Base-by-base conservation (phyloP, 1,140 invertebrate genomes). In the Himalopsyche phryganea region DNA sequence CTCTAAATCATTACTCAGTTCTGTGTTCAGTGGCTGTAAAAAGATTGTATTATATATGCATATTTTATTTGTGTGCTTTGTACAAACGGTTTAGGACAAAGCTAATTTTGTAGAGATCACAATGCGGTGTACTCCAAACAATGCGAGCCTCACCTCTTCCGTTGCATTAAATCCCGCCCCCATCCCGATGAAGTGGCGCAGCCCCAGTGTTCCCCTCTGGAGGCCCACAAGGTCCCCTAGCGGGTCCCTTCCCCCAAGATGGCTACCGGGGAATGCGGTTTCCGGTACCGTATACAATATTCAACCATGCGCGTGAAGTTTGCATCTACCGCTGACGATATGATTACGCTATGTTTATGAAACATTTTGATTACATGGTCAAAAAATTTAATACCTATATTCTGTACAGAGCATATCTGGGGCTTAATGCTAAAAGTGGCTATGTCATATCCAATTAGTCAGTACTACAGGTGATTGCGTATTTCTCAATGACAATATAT, bases 181-280 rank as follows among this genome's bases (percentile, higher is more conserved):
- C 40, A 11, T 41, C 40, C 23, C 40, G 40, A 6, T 11, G 6
- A 13, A 41, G 40, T 14, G 40, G 40, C 40, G 40, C 40, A 18
- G 13, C 17, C 40, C 40, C 40, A 18, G 18, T 28, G 23, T 28
- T 40, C 50, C 50, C 38, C 50, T n/a, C 19, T 18, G 38, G n/a
- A 50, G 13, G 40, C 40, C 17, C 13, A 7, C 38, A 7, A 28
- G 14, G n/a, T 23, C 32, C 20, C 17, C 41, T 7, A 19, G 20
- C 14, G 41, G 50, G 32, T 17, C 23, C 17, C 13, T 11, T 13
- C 18, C 18, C 35, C 7, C 28, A 18, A 23, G n/a, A 41, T 20
- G 15, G 23, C 13, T 28, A 38, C 54, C 54, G 33, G 49, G 36
- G 54, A 49, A 20, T 57, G 54, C 23, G 54, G 54, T 57, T 57